These are phyloP conservation scores for Xestia sexstrigata DNA, from an alignment of 2,888 invertebrate genomes.

Conservation along the genomic window DNA sequence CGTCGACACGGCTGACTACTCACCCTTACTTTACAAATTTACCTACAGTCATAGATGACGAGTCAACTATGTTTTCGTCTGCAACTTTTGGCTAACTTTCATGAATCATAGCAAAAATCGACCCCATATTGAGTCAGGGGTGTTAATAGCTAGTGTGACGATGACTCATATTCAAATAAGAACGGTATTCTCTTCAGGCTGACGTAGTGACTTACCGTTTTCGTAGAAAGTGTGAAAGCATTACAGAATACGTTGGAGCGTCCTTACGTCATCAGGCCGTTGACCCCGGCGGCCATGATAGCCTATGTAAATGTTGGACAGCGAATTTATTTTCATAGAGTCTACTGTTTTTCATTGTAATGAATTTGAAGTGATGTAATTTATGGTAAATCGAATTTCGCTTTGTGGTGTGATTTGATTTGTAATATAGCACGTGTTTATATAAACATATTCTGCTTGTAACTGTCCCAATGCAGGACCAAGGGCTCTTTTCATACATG, in stretches of 20 bases:
- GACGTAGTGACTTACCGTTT: constrained; percentile 65
- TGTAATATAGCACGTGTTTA: constrained; percentile 4
- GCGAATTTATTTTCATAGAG: constrained; percentile 61
- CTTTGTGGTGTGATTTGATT: constrained; percentile 13
- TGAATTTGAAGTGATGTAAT: constrained; percentile 33
- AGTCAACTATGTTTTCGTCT: background rate
- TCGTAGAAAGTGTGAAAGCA: constrained; percentile 73
- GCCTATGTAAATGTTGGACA: constrained; percentile 58
- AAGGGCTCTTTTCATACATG: background rate
- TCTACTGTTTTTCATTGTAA: constrained; percentile 32
- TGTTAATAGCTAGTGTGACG: background rate
- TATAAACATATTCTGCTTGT: background rate
- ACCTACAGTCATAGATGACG: background rate
- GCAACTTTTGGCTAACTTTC: background rate
- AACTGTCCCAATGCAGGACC: background rate
- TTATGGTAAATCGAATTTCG: constrained; percentile 30
- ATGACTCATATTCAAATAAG: constrained; percentile 44
- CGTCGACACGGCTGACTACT: too few species aligned
- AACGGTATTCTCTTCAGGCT: constrained; percentile 40
- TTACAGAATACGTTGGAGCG: constrained; percentile 59
- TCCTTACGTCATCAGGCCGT: constrained; percentile 66
- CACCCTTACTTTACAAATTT: background rate
- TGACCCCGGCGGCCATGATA: constrained; percentile 67
- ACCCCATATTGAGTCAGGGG: constrained; percentile 20
- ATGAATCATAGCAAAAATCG: constrained; percentile 29